Evolutionary conservation across 2,888 invertebrate species (phyloP).

Genomic region (Drosophila recens): DNA sequence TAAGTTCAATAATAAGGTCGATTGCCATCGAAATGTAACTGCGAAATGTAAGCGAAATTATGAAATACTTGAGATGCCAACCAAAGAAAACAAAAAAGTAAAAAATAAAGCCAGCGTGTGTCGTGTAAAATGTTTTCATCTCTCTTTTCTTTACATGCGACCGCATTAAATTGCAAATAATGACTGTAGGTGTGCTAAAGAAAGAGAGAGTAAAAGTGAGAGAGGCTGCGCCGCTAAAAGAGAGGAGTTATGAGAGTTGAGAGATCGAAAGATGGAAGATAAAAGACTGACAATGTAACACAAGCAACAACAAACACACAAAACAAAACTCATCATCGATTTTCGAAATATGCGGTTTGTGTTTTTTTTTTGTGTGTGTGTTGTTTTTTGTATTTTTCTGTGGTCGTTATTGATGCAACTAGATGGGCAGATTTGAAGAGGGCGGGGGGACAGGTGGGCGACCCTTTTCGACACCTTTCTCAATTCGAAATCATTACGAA

Average conservation of each 20-base stretch:
- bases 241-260: constrained; percentile 4
- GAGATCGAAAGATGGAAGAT: constrained; percentile 13
- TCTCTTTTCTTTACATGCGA: constrained; percentile 24
- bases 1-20: constrained; percentile 59
- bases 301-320: constrained; percentile 21
- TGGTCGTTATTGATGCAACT: constrained; percentile 41
- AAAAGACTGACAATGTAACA: constrained; percentile 26
- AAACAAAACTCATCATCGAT: constrained; percentile 33
- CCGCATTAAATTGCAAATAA: constrained; percentile 70
- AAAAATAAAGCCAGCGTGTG: neutral
- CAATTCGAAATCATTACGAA: constrained; percentile 24
- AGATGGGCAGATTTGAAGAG: constrained; percentile 9
- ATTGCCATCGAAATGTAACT: constrained; percentile 30
- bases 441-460: constrained; percentile 20
- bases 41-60: constrained; percentile 52
- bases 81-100: constrained; percentile 22
- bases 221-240: neutral
- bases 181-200: constrained; percentile 41
- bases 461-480: constrained; percentile 38
- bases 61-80: constrained; percentile 54
- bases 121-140: constrained; percentile 43
- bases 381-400: constrained; percentile 1
- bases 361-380: constrained; percentile 1
- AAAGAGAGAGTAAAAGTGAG: constrained; percentile 20
- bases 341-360: constrained; percentile 28